Evolutionary conservation across 2,888 invertebrate species (phyloP).

Genomic region (Folsomia candida): DNA sequence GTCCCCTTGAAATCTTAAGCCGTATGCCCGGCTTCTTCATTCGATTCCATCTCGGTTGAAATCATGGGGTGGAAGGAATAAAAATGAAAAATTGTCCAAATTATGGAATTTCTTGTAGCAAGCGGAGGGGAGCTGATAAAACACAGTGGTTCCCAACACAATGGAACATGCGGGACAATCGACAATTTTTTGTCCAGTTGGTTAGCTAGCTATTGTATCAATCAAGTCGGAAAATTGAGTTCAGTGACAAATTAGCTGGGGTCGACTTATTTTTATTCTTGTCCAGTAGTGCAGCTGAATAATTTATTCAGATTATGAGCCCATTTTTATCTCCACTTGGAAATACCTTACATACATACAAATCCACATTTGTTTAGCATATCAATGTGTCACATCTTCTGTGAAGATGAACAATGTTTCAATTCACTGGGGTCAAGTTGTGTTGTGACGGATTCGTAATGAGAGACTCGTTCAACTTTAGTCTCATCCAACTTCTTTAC

Average conservation of each 20-base stretch:
- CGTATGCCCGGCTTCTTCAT: not conserved
- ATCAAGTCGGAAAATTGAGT: not conserved
- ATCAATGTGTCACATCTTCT: not conserved
- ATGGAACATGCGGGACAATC: conserved; percentile 3
- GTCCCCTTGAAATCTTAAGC: not conserved
- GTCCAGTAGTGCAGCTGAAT: not conserved
- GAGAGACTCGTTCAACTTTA: not conserved
- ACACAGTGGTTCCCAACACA: not conserved
- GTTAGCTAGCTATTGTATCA: not conserved
- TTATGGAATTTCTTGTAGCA: conserved; percentile 7
- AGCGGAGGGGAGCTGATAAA: conserved; percentile 4
- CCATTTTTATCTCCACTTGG: not conserved
- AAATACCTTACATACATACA: not conserved
- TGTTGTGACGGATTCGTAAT: not conserved
- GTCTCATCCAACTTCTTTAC: not conserved
- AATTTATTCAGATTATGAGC: not conserved
- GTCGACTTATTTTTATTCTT: not conserved
- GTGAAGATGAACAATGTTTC: not conserved
- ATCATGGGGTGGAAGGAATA: not conserved
- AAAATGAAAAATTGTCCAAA: conserved; percentile 16
- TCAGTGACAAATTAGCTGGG: conserved; percentile 19
- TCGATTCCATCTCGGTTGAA: not conserved
- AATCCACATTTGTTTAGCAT: not conserved
- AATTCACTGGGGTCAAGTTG: not conserved
- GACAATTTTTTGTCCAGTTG: not conserved